Evolutionary conservation across 1,140 invertebrate species (phyloP).

Genomic region (Drosophila sp.): DNA sequence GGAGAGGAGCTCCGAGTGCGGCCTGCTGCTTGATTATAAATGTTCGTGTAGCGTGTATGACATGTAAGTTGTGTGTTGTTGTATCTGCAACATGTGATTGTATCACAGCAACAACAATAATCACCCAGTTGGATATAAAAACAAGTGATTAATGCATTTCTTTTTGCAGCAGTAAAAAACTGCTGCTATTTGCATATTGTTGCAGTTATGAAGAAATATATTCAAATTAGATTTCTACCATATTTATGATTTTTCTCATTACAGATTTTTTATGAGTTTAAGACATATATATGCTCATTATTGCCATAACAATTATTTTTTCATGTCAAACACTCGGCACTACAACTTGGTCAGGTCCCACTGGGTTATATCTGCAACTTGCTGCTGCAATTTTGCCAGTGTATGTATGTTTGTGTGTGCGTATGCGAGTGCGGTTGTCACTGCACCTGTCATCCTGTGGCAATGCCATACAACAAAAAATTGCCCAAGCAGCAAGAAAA

Average conservation of each 20-base stretch:
- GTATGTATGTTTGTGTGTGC: constrained; percentile 50
- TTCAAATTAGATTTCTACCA: too few species aligned
- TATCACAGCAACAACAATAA: too few species aligned
- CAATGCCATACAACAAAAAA: constrained; percentile 50
- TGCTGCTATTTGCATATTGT: too few species aligned
- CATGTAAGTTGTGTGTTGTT: constrained; percentile 65
- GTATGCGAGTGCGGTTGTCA: constrained; percentile 70
- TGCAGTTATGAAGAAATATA: too few species aligned
- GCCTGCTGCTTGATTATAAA: constrained; percentile 74
- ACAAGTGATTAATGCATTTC: constrained; percentile 3
- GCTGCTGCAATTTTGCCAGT: constrained; percentile 31
- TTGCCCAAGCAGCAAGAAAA: constrained; percentile 62
- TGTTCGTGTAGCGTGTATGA: constrained; percentile 73
- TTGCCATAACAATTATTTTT: too few species aligned
- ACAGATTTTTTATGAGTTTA: too few species aligned
- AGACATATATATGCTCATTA: too few species aligned
- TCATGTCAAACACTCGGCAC: too few species aligned
- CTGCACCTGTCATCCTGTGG: constrained; percentile 78
- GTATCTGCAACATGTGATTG: constrained; percentile 33
- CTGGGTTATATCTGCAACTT: constrained; percentile 24
- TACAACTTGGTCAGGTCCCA: constrained; percentile 11
- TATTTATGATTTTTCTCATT: too few species aligned
- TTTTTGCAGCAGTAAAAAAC: neutral
- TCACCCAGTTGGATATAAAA: constrained; percentile 35
- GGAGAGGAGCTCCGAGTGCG: too few species aligned